Conservation (phyloP, 2,888 invertebrate species). For the Hypena proboscidalis region DNA sequence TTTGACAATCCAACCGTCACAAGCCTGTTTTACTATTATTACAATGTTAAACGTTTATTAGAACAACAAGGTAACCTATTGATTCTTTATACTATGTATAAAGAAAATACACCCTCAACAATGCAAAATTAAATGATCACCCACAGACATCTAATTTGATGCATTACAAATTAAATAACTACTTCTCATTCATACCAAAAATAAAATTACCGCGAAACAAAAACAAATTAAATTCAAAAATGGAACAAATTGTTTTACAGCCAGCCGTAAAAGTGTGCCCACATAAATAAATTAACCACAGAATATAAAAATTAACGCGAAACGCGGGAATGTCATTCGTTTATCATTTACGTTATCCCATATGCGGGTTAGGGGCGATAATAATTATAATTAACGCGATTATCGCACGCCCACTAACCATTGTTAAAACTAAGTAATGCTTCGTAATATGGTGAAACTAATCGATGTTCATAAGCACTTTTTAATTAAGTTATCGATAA, state of each 20-base stretch:
- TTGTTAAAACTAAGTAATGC: conserved; percentile 26
- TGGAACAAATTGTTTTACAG: conserved; percentile 35
- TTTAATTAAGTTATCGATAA: conserved; percentile 41
- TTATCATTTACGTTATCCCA: conserved; percentile 39
- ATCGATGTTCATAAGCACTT: conserved; percentile 33
- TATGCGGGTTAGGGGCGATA: conserved; percentile 51
- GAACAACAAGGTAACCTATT: too few relatives aligned
- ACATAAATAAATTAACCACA: conserved; percentile 45
- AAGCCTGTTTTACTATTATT: too few relatives aligned
- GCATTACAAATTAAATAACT: too few relatives aligned
- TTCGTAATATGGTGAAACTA: conserved; percentile 42
- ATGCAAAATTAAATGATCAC: too few relatives aligned
- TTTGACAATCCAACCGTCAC: too few relatives aligned
- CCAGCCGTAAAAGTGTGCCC: conserved; percentile 40
- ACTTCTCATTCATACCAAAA: background rate
- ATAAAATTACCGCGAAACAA: background rate
- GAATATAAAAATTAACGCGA: conserved; percentile 47
- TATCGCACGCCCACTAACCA: conserved; percentile 46
- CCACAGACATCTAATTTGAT: background rate
- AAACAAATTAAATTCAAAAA: conserved; percentile 26
- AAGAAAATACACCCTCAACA: too few relatives aligned
- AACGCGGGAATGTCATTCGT: conserved; percentile 41
- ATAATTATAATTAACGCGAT: conserved; percentile 49
- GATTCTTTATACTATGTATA: too few relatives aligned
- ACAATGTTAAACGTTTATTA: too few relatives aligned